Base-by-base conservation (phyloP, 2,888 invertebrate species). In the Euplexia lucipara region DNA sequence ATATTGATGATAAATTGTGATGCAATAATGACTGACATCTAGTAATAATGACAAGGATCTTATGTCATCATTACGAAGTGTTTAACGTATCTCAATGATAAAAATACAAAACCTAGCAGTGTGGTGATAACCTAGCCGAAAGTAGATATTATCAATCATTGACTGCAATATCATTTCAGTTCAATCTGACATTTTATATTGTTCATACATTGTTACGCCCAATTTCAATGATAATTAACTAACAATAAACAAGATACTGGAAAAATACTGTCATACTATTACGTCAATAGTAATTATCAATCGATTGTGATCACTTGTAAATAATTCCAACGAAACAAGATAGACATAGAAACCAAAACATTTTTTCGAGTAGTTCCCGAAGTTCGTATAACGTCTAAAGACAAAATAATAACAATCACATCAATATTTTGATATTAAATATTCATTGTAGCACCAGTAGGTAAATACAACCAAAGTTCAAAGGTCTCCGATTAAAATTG, bases 401-500 rank as follows among this genome's bases (percentile, higher is more conserved):
- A 59, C 47, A 20, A 60, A 60, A 70, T 35, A 61, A 48, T 47
- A 39, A 65, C 26, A 47, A 47, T n/a, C 3, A 10, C 7, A 26
- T 1, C 5, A 34, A 53, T 30, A 53, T 9, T 34, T 12, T 2
- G 8, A 51, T 14, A 39, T 51, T 35, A 30, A 20, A 20, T 12
- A 41, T 42, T 26, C 22, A 9, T 49, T 18, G 0, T 51, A n/a
- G 10, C 3, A 42, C 14, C 37, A 39, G 4, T 18, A n/a, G n/a
- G n/a, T n/a, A 14, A 42, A 20, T 20, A 37, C 20, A 48, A 16
- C 22, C 51, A 26, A 59, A 44, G 59, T 48, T 12, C 78, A 72
- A 72, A 57, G 54, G 45, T 64, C n/a, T 20, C 9, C 37, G 57
- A 73, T 63, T 52, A 42, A 32, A 47, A 47, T 2, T 57, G 37